A percentile compares a stretch with the other conserved stretches of the same genome.
Evolutionary conservation across 2,113 vertebrate species (phyloP).

Genomic region (Rhabdomys dilectus): DNA sequence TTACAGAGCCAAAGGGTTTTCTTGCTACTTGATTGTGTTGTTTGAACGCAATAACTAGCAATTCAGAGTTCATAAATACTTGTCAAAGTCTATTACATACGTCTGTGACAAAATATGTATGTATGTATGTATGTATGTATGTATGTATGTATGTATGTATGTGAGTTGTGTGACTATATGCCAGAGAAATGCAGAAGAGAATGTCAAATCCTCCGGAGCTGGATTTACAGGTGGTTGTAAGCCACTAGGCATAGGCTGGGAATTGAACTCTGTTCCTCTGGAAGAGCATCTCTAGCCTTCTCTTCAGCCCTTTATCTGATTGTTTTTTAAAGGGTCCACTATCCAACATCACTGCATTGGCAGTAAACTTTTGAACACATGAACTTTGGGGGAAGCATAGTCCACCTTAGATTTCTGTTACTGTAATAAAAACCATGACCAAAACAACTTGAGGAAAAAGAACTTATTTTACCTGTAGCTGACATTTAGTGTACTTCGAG

Average conservation of each 20-base stretch:
- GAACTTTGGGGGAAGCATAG: background rate
- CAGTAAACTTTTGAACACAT: background rate
- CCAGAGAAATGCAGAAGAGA: background rate
- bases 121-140: background rate
- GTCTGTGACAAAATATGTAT: background rate
- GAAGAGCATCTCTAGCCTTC: background rate
- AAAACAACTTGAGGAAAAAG: background rate
- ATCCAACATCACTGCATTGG: background rate
- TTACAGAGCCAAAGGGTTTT: background rate
- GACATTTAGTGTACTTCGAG: background rate
- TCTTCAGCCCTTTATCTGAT: background rate
- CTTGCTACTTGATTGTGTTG: background rate
- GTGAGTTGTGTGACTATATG: background rate
- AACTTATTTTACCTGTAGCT: no score
- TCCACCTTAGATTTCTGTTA: background rate
- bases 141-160: background rate
- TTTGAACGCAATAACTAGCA: constrained; percentile 39
- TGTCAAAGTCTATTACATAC: background rate
- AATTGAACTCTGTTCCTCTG: background rate
- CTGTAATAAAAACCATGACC: background rate
- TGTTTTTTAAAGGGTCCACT: background rate
- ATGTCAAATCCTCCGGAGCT: background rate
- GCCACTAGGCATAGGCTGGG: background rate
- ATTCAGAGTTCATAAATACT: background rate
- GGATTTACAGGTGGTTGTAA: background rate